phyloP scores from a whole-genome alignment of 1,140 invertebrate species.

The Trichomalopsis sarcophagae region DNA sequence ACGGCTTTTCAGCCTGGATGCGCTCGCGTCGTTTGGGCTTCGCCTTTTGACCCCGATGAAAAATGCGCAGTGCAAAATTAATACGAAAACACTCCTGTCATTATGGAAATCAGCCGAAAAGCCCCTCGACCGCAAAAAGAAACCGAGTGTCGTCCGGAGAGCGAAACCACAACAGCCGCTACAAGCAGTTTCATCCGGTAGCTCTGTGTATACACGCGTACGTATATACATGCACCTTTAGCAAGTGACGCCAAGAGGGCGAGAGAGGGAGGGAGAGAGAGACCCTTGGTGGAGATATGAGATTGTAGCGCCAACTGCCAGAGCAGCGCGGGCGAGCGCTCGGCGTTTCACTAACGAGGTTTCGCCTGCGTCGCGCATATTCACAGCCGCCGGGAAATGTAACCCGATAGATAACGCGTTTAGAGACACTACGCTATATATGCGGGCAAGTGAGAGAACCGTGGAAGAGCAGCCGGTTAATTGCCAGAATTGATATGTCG shows the following conservation, averaged over 20 bases:
- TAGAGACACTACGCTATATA: conserved; percentile 52
- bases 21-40: not conserved
- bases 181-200: too few species aligned
- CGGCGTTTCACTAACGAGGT: conserved; percentile 48
- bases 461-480: conserved; percentile 60
- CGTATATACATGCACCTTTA: too few species aligned
- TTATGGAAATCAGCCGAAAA: too few species aligned
- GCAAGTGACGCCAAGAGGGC: not conserved
- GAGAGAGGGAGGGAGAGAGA: not conserved
- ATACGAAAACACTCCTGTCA: not conserved
- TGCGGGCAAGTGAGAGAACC: conserved; percentile 51
- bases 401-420: conserved; percentile 67
- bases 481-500: conserved; percentile 69
- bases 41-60: not conserved
- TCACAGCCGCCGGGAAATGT: conserved; percentile 55
- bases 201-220: not conserved
- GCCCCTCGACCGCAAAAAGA: not conserved
- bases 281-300: conserved; percentile 59
- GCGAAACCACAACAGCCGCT: too few species aligned
- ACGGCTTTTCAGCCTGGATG: not conserved
- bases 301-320: conserved; percentile 63
- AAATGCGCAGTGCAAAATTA: not conserved
- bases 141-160: not conserved
- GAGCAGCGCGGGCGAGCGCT: conserved; percentile 25
- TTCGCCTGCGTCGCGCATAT: not conserved